Base-by-base conservation (phyloP, 1,140 invertebrate genomes). In the Melipona quadrifasciata region DNA sequence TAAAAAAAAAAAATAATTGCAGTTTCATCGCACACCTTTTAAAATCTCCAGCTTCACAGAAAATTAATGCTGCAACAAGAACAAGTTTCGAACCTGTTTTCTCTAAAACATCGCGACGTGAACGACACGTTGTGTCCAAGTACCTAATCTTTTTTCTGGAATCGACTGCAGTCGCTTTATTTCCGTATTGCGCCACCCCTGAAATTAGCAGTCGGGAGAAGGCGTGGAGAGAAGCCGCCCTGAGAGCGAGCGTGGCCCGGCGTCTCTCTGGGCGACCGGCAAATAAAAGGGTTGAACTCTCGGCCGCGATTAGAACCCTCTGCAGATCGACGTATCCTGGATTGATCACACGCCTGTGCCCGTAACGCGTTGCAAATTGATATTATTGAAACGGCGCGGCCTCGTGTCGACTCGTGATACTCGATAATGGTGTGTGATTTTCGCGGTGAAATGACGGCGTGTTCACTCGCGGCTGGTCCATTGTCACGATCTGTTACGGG, bases 291-390 rank as follows among this genome's bases (percentile, higher is more conserved):
- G 8, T 31, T 27, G 17, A 67, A 31, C 17, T 19, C 17, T 61
- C 58, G 2, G 58, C 11, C 47, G 10, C 16, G 80, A 61, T 81
- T 81, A 64, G 80, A 55, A 12, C 53, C 24, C 10, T 55, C 47
- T 65, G 55, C 21, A 34, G 75, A 55, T 75, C 11, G 39, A 21
- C 24, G 24, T 65, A 51, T 51, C 27, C 6, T 3, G 8, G 55
- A 53, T 65, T 55, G 80, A 75, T 75, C 16, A 17, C 21, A 19
- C 47, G 27, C 12, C 58, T 24, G 31, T 58, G 12, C n/a, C 31
- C 12, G 53, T 47, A 58, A 72, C 47, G 27, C 71, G 55, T 82
- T 75, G 39, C 71, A 82, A 84, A 84, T 72, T 72, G 77, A 83
- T 77, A 70, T 83, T 78, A 83, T 83, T 65, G 31, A 80, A 72